Evolutionary conservation across 2,888 invertebrate genomes (phyloP), one percentile per base, ranked within the genome.

Genomic region (Carterocephalus palaemon): DNA sequence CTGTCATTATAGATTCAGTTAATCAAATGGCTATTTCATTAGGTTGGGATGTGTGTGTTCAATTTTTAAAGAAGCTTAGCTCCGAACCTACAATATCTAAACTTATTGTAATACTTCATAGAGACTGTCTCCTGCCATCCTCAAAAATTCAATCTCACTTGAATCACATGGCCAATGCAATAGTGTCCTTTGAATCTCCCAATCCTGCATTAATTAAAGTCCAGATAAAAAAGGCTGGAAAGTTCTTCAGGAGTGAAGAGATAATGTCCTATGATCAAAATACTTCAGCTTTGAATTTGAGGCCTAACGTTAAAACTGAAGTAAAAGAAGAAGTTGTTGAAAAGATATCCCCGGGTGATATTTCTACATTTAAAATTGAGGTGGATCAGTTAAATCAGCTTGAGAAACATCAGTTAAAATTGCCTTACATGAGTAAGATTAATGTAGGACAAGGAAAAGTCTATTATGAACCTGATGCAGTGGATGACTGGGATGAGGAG

Each of bases 401-500:
- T 54, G 89, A 90, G 6, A 89, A 88, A 50, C 82, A 87, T 49
- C 86, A 88, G 55, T 68, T 92, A 22, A 81, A 90, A 47, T 73
- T 92, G 41, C 92, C 92, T 0, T 92, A 92, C 60, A 84, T 84
- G 85, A 84, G 74, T 55, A 87, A 86, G 53, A 82, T 83, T 36
- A 80, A 85, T 52, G 73, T 84, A 42, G 79, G 85, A 0, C 88
- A 88, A 48, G 90, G 91, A 26, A 90, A 90, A 64, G 92, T 95
- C 20, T 89, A 90, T 56, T 95, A 95, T 64, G 89, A 91, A 53
- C 92, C 94, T 5, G 95, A 95, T 75, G 91, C 90, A 40, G 88
- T 90, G 1, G 95, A 95, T 71, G 95, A 95, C 69, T 92, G 93
- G 87, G 95, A 95, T 64, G 94, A 94, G 62, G 95, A 95, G 76